Evolutionary conservation across 2,113 vertebrate genomes (phyloP), one percentile per base, ranked within the genome.

Genomic region (Neodon shergylaensis): DNA sequence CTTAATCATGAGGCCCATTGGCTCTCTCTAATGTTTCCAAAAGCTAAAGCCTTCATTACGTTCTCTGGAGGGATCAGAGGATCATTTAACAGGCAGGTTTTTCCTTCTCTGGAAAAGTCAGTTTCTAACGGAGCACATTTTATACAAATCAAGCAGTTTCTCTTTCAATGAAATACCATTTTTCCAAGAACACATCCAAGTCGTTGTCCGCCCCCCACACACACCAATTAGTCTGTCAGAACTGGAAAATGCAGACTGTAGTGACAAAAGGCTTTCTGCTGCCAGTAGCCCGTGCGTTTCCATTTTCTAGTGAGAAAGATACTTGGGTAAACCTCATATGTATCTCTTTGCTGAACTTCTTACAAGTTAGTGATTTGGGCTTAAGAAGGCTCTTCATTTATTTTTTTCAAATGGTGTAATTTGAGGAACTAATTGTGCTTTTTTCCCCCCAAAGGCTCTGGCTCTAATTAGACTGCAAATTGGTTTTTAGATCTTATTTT

Each of bases 11-110:
- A 84, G 52, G 22, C 10, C 24, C 44, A 63, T 10, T 93, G 87
- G 61, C 63, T n/a, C 12, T 94, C 65, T 88, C 28, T 87, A 87
- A 65, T 54, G 17, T 22, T 39, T 93, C 90, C 85, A 95, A 95
- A 96, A 95, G 90, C 85, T 96, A 95, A 97, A 96, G 84, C 93
- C 88, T 96, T 96, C 88, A 96, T 93, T 79, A 84, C 90, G 82
- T 96, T 93, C 90, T 94, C 92, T 68, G 33, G 54, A 22, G 81
- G 63, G n/a, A 96, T 88, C 42, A 95, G 93, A 91, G 78, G 94
- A 95, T 73, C 92, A 92, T 61, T 96, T 95, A 90, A 86, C 83
- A 66, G 13, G 83, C 87, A 76, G 66, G 66, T 94, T 93, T 96
- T 96, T 92, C 93, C 87, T 95, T 65, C 42, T 90, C 88, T 94